Conservation (phyloP, 2,113 vertebrate species). For the Puntigrus tetrazona region DNA sequence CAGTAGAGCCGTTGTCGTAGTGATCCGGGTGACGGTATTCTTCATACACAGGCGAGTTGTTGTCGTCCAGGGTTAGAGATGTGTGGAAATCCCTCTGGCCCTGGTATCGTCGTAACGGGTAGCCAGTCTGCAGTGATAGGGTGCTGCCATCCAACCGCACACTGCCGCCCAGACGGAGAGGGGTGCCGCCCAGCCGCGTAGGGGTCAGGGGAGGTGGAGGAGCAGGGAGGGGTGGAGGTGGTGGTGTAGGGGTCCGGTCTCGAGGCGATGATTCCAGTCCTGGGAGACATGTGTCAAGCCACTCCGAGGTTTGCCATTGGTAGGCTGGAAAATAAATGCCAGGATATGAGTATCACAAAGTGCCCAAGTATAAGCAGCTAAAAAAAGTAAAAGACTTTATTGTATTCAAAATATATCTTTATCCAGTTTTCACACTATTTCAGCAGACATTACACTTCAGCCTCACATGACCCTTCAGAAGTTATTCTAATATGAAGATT, state of each 20-base stretch:
- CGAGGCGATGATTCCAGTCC: constrained; percentile 82
- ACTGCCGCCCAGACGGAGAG: constrained; percentile 14
- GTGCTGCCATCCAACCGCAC: constrained; percentile 59
- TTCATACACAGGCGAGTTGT: constrained; percentile 82
- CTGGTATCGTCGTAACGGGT: constrained; percentile 51
- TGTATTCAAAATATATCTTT: neutral
- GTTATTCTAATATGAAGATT: neutral
- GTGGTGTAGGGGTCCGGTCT: constrained; percentile 75
- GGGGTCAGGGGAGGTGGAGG: constrained; percentile 24
- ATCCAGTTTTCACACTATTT: neutral
- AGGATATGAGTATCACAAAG: neutral
- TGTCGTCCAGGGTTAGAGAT: constrained; percentile 70
- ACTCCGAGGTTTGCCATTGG: constrained; percentile 89
- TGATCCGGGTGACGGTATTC: constrained; percentile 80
- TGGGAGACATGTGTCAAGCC: constrained; percentile 80
- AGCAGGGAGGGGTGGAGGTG: constrained; percentile 67
- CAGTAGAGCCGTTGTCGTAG: constrained; percentile 82
- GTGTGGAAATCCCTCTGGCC: constrained; percentile 73
- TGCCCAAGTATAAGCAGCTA: neutral
- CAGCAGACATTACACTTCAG: neutral
- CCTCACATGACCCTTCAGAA: neutral
- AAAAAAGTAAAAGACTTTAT: too few species aligned
- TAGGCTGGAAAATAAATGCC: constrained; percentile 77
- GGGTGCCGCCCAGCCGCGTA: neutral
- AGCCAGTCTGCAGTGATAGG: constrained; percentile 71